Conservation (phyloP, 2,797 vertebrate genomes). For the Mus spretus region DNA sequence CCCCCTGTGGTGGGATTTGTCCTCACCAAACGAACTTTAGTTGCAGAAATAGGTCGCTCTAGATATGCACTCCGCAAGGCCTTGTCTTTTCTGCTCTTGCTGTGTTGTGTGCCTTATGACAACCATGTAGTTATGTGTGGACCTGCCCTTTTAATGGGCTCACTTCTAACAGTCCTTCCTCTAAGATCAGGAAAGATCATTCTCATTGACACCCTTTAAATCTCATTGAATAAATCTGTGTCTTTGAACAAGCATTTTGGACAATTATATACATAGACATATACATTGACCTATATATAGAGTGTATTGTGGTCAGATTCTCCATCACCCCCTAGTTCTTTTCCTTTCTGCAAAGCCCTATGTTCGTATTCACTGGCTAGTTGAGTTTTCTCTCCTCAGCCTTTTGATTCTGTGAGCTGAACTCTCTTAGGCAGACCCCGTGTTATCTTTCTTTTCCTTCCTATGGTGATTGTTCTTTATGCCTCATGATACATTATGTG, state of each 20-base stretch:
- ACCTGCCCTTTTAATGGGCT: not conserved
- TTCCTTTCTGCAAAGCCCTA: not conserved
- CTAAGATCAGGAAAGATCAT: not conserved
- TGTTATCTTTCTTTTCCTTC: not conserved
- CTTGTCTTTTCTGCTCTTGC: not conserved
- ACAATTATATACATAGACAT: not conserved
- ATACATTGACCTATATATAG: not conserved
- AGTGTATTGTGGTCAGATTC: not conserved
- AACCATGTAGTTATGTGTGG: not conserved
- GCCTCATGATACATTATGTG: not conserved
- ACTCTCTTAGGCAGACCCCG: not conserved
- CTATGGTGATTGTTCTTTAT: not conserved
- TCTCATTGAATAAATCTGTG: not conserved
- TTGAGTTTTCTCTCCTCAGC: not conserved
- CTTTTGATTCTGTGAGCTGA: not conserved
- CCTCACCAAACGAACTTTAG: not conserved
- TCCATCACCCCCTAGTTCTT: not conserved
- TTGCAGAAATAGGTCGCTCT: not conserved
- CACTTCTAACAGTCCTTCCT: not conserved
- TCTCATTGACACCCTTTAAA: not conserved
- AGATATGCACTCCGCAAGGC: not conserved
- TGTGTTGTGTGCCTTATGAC: too few species aligned
- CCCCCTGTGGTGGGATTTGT: not conserved
- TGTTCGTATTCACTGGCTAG: not conserved
- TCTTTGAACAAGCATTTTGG: not conserved